Evolutionary conservation across 2,888 invertebrate species (phyloP), one percentile per base, ranked within the genome.

Genomic region (Cyrtodaria siliqua): DNA sequence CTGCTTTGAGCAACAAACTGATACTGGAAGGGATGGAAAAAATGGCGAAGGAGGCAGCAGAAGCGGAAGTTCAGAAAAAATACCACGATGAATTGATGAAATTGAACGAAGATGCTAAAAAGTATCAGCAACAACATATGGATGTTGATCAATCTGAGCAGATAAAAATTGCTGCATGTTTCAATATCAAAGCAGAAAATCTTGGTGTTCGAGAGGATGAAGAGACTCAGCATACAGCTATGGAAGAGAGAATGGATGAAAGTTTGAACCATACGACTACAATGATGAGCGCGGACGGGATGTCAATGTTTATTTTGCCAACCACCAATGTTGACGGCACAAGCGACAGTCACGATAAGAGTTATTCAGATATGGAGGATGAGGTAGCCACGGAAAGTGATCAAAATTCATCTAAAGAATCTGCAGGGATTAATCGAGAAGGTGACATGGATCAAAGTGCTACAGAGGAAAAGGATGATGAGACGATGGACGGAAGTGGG

Each of bases 301-400:
- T 77, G 77, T 72, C 79, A 1, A 84, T 84, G 84, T 84, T 81
- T 60, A 84, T 84, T 8, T 53, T 84, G n/a, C 80, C 78, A n/a
- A 62, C 78, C 23, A 60, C 68, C 14, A 40, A 64, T 18, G 62
- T 63, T 9, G 49, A 62, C 12, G 47, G 33, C 20, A 20, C 4
- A 6, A 44, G n/a, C 20, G n/a, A 44, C n/a, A 20, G 44, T 18
- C 8, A 20, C 8, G 47, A 61, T 20, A 44, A 44, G n/a, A 44
- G 44, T 44, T 44, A 44, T n/a, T 49, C 64, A 27, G 61, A 64
- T 20, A 68, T 75, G 59, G 70, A 68, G 14, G 69, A 50, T 8
- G 59, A 63, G n/a, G 68, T 57, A 29, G 42, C 33, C 33, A 33
- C 33, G 2, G 68, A 57, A 33, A 71, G 52, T 53, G 79, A 79